Percentiles rank a stretch among this genome's conserved stretches.
Evolutionary conservation across 2,888 invertebrate species (phyloP).

Genomic region (Dynastes grantii): DNA sequence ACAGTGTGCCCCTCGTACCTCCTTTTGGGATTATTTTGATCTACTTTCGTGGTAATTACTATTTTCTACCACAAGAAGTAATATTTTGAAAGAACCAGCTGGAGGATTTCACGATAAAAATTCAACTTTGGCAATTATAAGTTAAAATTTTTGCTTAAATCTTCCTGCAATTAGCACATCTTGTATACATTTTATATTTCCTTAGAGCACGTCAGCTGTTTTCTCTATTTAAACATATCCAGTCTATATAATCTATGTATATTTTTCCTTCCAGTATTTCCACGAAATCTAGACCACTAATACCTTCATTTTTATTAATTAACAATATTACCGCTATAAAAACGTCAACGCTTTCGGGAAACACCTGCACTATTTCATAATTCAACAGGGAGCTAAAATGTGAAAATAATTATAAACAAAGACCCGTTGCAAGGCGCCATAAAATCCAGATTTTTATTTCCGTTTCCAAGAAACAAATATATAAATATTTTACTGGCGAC

Average conservation of each 20-base stretch:
- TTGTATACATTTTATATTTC: too few species aligned
- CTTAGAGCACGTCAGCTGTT: too few species aligned
- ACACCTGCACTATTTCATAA: constrained; percentile 44
- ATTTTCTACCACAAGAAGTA: too few species aligned
- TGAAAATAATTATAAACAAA: constrained; percentile 39
- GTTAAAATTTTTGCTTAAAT: too few species aligned
- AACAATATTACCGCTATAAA: constrained; percentile 15
- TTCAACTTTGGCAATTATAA: too few species aligned
- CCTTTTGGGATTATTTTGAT: too few species aligned
- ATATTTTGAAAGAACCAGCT: too few species aligned
- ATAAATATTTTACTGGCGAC: constrained; percentile 5
- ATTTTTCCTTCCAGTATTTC: background rate
- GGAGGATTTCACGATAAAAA: too few species aligned
- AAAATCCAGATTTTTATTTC: constrained; percentile 37
- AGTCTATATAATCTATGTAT: background rate
- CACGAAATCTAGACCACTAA: background rate
- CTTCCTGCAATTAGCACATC: too few species aligned
- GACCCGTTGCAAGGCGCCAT: background rate
- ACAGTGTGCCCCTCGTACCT: too few species aligned
- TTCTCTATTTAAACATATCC: background rate
- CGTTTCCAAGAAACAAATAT: constrained; percentile 22
- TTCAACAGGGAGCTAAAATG: constrained; percentile 28
- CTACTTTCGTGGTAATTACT: too few species aligned
- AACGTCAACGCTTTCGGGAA: constrained; percentile 2
- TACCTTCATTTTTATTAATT: constrained; percentile 11